These are phyloP conservation scores for Paradoxurus hermaphroditus DNA, from an alignment of 2,113 vertebrate genomes.

Conservation along the genomic window DNA sequence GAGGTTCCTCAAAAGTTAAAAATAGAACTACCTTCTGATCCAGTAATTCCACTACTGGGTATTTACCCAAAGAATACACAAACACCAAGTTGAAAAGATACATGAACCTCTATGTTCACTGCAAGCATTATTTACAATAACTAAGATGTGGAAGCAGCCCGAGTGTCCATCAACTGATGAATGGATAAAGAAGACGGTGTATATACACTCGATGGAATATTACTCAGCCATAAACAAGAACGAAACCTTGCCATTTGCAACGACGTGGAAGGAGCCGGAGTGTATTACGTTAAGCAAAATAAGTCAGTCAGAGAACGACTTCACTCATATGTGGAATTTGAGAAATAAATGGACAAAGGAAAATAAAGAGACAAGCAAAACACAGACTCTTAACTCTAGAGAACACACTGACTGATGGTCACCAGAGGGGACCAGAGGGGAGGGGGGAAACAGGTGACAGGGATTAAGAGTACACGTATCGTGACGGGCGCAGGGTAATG, in stretches of 20 bases:
- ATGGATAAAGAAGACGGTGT: background rate
- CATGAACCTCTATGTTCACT: background rate
- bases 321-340: background rate
- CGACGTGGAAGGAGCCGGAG: background rate
- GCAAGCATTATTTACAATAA: background rate
- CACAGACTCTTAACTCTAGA: background rate
- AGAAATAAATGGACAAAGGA: background rate
- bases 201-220: background rate
- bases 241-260: background rate
- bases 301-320: background rate
- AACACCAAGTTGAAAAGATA: background rate
- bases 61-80: background rate
- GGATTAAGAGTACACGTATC: background rate
- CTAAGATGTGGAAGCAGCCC: background rate
- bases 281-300: background rate
- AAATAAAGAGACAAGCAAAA: background rate
- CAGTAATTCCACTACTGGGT: background rate
- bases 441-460: background rate
- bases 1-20: background rate
- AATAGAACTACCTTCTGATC: background rate
- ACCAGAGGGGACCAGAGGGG: background rate
- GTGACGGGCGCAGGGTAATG: background rate
- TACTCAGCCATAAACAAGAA: background rate
- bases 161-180: background rate
- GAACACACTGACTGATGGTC: background rate